Conservation (phyloP, 2,113 vertebrate genomes). For the Amia ocellicauda region DNA sequence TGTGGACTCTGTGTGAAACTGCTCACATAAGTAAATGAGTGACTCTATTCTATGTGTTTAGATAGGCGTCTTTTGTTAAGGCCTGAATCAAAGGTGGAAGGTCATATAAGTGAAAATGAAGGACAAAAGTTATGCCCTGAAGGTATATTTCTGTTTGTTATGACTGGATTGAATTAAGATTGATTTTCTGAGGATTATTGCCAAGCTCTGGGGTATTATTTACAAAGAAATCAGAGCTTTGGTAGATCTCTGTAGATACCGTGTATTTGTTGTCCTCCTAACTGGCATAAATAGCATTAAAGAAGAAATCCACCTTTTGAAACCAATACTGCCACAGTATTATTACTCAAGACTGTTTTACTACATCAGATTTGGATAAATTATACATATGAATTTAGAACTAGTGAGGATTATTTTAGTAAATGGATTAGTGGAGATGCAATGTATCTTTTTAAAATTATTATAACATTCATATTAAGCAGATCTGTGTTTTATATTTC, state of each 20-base stretch:
- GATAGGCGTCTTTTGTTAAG: neutral
- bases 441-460: no score
- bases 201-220: conserved; percentile 30
- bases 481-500: no score
- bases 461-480: no score
- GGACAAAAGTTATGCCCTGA: conserved; percentile 40
- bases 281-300: neutral
- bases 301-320: no score
- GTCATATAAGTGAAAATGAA: conserved; percentile 39
- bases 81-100: conserved; percentile 35
- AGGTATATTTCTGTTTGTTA: conserved; percentile 51
- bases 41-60: neutral
- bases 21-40: no score
- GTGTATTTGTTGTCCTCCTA: neutral
- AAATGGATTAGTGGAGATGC: no score
- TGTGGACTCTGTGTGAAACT: no score
- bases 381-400: no score
- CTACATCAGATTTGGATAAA: no score
- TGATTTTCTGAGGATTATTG: conserved; percentile 55
- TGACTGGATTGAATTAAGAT: conserved; percentile 63
- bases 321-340: no score
- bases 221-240: conserved; percentile 24
- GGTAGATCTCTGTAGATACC: neutral
- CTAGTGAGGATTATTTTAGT: no score
- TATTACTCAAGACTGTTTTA: no score